A percentile compares a stretch with the other conserved stretches of the same genome.
phyloP scores from a whole-genome alignment of 2,113 vertebrate species.

The Oryzias javanicus region DNA sequence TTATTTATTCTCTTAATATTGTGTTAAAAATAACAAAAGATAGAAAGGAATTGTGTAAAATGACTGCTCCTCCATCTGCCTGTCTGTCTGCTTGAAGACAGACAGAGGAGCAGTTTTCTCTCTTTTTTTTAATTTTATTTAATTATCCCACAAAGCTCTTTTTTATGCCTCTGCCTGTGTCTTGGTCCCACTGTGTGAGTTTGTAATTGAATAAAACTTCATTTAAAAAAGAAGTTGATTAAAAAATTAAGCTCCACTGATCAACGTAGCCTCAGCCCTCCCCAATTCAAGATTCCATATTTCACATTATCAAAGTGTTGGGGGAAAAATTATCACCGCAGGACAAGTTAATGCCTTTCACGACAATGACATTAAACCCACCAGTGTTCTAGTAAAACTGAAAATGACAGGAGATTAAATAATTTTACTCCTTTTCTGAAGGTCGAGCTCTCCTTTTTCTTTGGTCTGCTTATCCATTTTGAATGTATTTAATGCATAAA shows the following conservation, averaged over 20 bases:
- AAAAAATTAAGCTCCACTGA: slow-evolving; percentile 83
- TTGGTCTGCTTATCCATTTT: slow-evolving; percentile 47
- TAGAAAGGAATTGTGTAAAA: slow-evolving; percentile 65
- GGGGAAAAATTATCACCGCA: slow-evolving; percentile 79
- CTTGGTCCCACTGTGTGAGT: slow-evolving; percentile 76
- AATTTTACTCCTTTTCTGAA: slow-evolving; percentile 38
- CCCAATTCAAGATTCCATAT: slow-evolving; percentile 75
- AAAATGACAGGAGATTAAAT: slow-evolving; percentile 48
- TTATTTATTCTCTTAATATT: not conserved
- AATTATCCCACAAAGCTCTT: slow-evolving; percentile 77
- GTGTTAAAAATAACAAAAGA: slow-evolving; percentile 61
- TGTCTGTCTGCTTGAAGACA: slow-evolving; percentile 50
- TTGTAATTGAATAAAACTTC: slow-evolving; percentile 85
- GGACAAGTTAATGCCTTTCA: slow-evolving; percentile 77
- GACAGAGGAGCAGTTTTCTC: slow-evolving; percentile 48
- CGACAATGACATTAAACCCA: slow-evolving; percentile 54
- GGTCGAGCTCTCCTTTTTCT: slow-evolving; percentile 38
- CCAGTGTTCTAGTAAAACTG: slow-evolving; percentile 43
- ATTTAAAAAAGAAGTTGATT: slow-evolving; percentile 82
- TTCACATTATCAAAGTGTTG: slow-evolving; percentile 78
- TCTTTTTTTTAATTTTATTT: slow-evolving; percentile 81
- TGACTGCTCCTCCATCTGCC: slow-evolving; percentile 54
- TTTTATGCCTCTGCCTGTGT: slow-evolving; percentile 62
- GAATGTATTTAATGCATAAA: slow-evolving; percentile 57
- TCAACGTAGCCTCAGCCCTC: slow-evolving; percentile 66